These are phyloP conservation scores for Hirtodrosophila confusa DNA, from an alignment of 2,888 invertebrate genomes.

Conservation along the genomic window DNA sequence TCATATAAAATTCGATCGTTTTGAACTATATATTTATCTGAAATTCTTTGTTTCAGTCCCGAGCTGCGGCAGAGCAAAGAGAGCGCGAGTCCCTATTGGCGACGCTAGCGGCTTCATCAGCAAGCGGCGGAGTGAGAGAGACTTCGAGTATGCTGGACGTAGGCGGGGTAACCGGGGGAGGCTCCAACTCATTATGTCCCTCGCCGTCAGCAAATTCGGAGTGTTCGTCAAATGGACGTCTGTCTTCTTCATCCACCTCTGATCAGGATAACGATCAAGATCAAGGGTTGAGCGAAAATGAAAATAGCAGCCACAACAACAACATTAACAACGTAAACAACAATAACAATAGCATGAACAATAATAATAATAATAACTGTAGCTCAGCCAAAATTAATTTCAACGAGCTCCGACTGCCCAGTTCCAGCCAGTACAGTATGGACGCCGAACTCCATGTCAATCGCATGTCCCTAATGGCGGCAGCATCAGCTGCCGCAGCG, in stretches of 20 bases:
- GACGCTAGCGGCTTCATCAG: conserved; percentile 85
- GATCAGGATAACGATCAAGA: conserved; percentile 88
- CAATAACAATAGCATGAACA: conserved; percentile 85
- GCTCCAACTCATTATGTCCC: conserved; percentile 89
- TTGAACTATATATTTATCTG: too few relatives aligned
- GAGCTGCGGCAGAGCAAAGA: conserved; percentile 94
- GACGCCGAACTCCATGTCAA: conserved; percentile 86
- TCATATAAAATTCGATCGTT: too few relatives aligned
- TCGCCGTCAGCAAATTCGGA: conserved; percentile 94
- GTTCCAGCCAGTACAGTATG: conserved; percentile 88
- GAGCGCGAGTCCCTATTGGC: conserved; percentile 91
- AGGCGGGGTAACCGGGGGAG: conserved; percentile 55
- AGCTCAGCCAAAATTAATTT: conserved; percentile 86
- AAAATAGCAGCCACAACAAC: conserved; percentile 85
- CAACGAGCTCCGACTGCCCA: conserved; percentile 84
- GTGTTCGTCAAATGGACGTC: conserved; percentile 92
- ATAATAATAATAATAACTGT: conserved; percentile 85
- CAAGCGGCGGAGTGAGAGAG: conserved; percentile 52
- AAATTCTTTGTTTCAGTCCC: conserved; percentile 45
- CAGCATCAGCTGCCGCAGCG: conserved; percentile 82
- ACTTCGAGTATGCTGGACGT: conserved; percentile 49
- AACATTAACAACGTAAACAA: conserved; percentile 67
- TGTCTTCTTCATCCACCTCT: conserved; percentile 92
- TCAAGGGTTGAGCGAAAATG: conserved; percentile 86
- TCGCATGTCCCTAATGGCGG: conserved; percentile 90